Percentiles rank a stretch among this genome's conserved stretches.
These are phyloP conservation scores for Smittia aterrima DNA, from an alignment of 2,888 invertebrate genomes.

Conservation along the genomic window DNA sequence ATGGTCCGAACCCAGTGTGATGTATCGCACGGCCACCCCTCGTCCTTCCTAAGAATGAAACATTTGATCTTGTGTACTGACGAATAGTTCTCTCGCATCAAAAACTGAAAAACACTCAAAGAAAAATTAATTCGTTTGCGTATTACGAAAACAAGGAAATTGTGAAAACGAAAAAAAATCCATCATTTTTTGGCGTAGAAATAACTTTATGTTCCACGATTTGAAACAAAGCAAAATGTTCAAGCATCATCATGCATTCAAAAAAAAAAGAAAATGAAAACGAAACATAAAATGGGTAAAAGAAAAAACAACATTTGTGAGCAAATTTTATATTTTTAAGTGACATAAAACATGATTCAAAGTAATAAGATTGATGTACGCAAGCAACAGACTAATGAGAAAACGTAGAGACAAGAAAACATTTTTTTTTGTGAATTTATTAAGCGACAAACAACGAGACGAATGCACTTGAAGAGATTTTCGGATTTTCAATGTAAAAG, in stretches of 20 bases:
- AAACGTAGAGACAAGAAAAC: background rate
- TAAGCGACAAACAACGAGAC: background rate
- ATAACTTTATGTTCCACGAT: background rate
- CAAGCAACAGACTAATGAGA: constrained; percentile 21
- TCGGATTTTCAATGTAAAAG: background rate
- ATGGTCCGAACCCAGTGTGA: too few species aligned
- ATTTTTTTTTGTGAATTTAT: constrained; percentile 14
- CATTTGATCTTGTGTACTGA: too few species aligned
- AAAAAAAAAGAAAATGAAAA: constrained; percentile 3
- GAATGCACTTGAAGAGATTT: background rate
- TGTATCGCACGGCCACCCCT: background rate
- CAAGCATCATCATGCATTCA: constrained; percentile 13
- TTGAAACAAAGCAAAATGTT: background rate
- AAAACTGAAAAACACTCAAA: background rate
- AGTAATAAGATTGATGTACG: background rate
- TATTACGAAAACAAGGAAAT: background rate
- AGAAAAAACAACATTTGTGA: constrained; percentile 23
- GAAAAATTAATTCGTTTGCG: background rate
- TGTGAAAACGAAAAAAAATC: background rate
- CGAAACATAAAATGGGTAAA: constrained; percentile 12
- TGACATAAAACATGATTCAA: constrained; percentile 31
- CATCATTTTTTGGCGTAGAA: background rate
- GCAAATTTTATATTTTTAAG: constrained; percentile 6
- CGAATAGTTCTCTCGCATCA: too few species aligned
- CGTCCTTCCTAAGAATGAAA: too few species aligned